Conservation (phyloP, 1,140 invertebrate genomes). For the Drosophila novamexicana region DNA sequence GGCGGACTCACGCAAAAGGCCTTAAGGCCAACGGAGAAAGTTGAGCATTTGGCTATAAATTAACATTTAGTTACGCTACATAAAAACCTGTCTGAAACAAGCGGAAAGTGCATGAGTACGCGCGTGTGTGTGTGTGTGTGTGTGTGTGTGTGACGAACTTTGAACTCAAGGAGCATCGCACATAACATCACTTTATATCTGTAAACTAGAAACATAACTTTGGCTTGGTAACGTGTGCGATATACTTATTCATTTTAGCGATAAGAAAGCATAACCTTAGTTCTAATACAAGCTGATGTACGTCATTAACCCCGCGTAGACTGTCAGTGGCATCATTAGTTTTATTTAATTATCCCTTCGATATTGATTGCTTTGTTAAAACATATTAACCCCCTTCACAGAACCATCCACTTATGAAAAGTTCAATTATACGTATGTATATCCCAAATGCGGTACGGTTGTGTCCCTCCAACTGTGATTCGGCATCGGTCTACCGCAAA, state of each 20-base stretch:
- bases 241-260: not conserved
- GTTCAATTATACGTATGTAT: conserved; percentile 70
- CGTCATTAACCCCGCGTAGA: conserved; percentile 63
- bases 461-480: conserved; percentile 65
- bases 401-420: conserved; percentile 52
- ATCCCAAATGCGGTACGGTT: conserved; percentile 13
- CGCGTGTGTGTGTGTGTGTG: not conserved
- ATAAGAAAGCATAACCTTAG: conserved; percentile 11
- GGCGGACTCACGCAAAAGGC: conserved; percentile 37
- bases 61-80: conserved; percentile 78
- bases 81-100: conserved; percentile 71
- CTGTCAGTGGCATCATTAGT: conserved; percentile 83
- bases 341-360: conserved; percentile 81
- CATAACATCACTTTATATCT: not conserved
- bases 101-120: conserved; percentile 9
- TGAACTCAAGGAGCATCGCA: not conserved
- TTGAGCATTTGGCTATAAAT: conserved; percentile 61
- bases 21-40: conserved; percentile 37
- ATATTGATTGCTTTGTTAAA: conserved; percentile 84
- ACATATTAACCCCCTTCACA: conserved; percentile 67
- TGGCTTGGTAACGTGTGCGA: no score
- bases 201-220: no score
- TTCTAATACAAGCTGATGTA: conserved; percentile 16
- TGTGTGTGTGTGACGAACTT: conserved; percentile 1
- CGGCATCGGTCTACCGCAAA: conserved; percentile 59